These are phyloP conservation scores for Podilymbus podiceps DNA, from an alignment of 2,113 vertebrate species.

Conservation along the genomic window DNA sequence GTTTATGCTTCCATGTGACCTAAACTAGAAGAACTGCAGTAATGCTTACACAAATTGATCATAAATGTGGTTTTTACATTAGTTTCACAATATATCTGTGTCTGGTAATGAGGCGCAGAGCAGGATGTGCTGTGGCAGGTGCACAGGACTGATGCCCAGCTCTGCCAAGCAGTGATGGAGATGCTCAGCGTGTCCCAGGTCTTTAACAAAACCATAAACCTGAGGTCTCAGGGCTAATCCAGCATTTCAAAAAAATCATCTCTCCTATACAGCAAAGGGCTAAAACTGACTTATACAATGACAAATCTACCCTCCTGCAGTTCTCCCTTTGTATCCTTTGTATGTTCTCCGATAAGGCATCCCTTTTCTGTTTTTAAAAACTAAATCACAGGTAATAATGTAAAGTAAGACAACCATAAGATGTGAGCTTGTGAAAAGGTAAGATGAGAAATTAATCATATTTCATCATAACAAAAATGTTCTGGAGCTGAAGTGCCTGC, in stretches of 20 bases:
- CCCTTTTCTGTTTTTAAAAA: neutral
- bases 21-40: neutral
- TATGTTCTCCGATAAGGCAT: neutral
- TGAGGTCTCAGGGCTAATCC: neutral
- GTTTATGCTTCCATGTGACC: neutral
- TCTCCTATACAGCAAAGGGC: neutral
- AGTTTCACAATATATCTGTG: neutral
- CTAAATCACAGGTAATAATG: too few species aligned
- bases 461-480: neutral
- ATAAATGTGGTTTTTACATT: neutral
- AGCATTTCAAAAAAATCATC: neutral
- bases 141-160: neutral
- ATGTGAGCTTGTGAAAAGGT: neutral
- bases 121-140: neutral
- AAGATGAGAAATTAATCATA: neutral
- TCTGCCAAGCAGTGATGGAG: neutral
- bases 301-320: neutral
- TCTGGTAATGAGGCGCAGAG: neutral
- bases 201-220: neutral
- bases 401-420: neutral
- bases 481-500: neutral
- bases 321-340: neutral
- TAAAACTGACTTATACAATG: neutral
- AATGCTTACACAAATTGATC: neutral
- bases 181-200: neutral